Evolutionary conservation across 2,113 vertebrate genomes (phyloP).

Genomic region (Proteles cristata): DNA sequence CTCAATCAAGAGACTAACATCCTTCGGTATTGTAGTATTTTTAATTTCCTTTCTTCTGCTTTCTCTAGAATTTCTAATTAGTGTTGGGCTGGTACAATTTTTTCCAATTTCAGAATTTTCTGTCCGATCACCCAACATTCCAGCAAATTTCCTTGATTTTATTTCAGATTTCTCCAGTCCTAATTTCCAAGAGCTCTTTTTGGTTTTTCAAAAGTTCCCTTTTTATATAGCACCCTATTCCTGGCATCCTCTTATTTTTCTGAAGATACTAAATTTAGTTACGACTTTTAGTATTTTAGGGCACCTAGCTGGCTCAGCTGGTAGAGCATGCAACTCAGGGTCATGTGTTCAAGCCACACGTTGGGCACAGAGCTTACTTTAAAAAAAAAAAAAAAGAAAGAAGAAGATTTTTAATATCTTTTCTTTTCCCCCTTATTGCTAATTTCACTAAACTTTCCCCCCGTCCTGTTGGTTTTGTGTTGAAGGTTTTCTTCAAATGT

Average conservation of each 20-base stretch:
- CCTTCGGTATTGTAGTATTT: background rate
- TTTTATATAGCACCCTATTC: constrained; percentile 31
- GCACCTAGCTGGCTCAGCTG: background rate
- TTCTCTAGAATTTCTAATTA: constrained; percentile 40
- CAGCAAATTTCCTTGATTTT: constrained; percentile 10
- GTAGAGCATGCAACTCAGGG: background rate
- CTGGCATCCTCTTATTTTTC: background rate
- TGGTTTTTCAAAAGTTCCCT: constrained; percentile 9
- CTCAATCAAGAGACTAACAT: background rate
- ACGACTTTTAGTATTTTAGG: background rate
- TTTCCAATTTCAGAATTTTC: constrained; percentile 10
- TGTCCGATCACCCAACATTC: background rate
- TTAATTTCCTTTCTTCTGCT: background rate
- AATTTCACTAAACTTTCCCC: constrained; percentile 9
- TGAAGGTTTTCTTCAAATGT: constrained; percentile 44
- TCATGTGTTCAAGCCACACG: background rate
- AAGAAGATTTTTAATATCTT: background rate
- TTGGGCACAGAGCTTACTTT: background rate
- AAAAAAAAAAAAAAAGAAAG: background rate
- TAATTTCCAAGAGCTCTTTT: constrained; percentile 40
- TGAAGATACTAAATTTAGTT: constrained; percentile 36
- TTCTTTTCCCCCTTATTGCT: constrained; percentile 26
- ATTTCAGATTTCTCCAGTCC: constrained; percentile 27
- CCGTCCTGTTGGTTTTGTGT: background rate
- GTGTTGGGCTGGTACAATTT: background rate